phyloP scores from a whole-genome alignment of 2,113 vertebrate species.

The Tachysurus vachellii region DNA sequence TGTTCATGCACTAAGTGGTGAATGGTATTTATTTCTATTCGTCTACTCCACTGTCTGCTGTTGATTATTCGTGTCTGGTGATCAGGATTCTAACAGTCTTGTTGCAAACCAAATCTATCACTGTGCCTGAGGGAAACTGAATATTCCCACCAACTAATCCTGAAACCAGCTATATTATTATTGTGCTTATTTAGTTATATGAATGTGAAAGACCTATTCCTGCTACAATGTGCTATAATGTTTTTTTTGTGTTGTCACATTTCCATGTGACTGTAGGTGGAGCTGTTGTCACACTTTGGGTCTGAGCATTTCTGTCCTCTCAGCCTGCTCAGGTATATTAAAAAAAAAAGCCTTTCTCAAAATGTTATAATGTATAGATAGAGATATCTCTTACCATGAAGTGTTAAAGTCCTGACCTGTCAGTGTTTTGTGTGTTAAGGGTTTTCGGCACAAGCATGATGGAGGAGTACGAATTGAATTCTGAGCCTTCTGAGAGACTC shows the following conservation, averaged over 20 bases:
- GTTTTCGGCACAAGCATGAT: slow-evolving; percentile 99
- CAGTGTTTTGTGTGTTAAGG: slow-evolving; percentile 63
- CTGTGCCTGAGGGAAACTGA: background rate
- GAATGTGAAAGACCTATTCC: background rate
- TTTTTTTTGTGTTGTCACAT: background rate
- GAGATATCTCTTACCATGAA: background rate
- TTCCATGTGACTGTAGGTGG: slow-evolving; percentile 77
- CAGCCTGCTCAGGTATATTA: slow-evolving; percentile 95
- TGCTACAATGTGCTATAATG: background rate
- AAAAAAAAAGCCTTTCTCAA: background rate
- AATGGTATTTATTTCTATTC: background rate
- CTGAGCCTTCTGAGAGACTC: slow-evolving; percentile 84
- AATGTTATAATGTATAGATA: background rate
- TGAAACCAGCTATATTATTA: background rate
- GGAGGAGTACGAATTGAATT: slow-evolving; percentile 95
- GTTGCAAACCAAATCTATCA: background rate
- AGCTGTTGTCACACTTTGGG: slow-evolving; percentile 94
- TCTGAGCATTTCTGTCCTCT: slow-evolving; percentile 98
- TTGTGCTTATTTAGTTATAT: background rate
- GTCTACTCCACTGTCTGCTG: background rate
- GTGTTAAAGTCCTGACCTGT: background rate
- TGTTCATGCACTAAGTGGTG: background rate
- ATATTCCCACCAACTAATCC: background rate
- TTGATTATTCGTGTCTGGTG: background rate
- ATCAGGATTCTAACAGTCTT: background rate